Conservation (phyloP, 2,113 vertebrate genomes). For the Crotalus tigris region DNA sequence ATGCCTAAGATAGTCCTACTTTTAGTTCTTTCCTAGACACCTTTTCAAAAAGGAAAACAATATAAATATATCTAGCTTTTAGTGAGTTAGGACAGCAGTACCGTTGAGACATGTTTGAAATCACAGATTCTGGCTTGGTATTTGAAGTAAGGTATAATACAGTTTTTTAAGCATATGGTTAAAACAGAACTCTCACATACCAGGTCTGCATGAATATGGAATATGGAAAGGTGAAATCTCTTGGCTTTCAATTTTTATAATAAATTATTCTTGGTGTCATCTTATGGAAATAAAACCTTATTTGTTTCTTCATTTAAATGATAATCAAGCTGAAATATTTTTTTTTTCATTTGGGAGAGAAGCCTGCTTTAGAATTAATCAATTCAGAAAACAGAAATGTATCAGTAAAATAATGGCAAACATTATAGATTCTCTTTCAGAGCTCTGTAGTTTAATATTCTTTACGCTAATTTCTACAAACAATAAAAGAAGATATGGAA, state of each 20-base stretch:
- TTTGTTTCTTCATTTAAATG: neutral
- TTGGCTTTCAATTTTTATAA: neutral
- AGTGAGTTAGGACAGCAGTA: neutral
- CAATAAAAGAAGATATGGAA: constrained; percentile 39
- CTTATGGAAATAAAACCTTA: neutral
- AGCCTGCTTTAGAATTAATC: neutral
- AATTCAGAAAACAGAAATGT: neutral
- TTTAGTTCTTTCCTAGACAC: neutral
- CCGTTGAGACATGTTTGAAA: neutral
- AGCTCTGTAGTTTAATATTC: constrained; percentile 30
- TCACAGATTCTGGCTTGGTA: neutral
- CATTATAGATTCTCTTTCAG: constrained; percentile 26
- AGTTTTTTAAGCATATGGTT: neutral
- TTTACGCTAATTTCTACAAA: neutral
- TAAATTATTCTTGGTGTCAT: neutral
- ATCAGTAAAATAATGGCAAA: neutral
- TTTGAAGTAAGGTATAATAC: neutral
- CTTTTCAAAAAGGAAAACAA: neutral
- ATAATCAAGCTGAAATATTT: neutral
- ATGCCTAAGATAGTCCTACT: neutral
- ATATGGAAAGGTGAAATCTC: neutral
- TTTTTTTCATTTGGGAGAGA: neutral
- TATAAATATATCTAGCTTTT: neutral
- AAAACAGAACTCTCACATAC: neutral
- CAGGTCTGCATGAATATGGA: neutral